Conservation (phyloP, 2,113 vertebrate genomes). For the Gobio gobio region DNA sequence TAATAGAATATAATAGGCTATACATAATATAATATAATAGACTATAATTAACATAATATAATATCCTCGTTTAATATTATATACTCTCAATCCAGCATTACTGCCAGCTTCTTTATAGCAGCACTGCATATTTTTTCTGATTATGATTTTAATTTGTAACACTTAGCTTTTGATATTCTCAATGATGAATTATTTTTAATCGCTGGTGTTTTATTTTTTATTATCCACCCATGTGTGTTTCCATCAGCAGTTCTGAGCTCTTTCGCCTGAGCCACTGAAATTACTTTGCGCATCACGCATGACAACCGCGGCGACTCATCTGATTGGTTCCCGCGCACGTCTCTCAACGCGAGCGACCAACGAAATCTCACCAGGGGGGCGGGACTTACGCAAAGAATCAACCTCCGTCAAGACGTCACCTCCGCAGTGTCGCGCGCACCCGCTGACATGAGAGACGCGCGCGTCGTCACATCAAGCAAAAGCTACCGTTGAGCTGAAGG, state of each 20-base stretch:
- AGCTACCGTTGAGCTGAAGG: constrained; percentile 65
- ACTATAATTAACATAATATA: neutral
- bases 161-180: neutral
- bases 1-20: no score
- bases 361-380: constrained; percentile 41
- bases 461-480: constrained; percentile 26
- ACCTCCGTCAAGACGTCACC: constrained; percentile 56
- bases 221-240: neutral
- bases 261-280: neutral
- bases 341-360: constrained; percentile 55
- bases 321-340: constrained; percentile 37
- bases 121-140: neutral
- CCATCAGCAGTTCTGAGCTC: neutral
- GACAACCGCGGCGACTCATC: neutral
- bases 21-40: no score
- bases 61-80: neutral
- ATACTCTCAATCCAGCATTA: neutral
- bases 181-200: no score
- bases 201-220: no score
- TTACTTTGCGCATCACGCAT: neutral
- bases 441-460: constrained; percentile 42
- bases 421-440: constrained; percentile 69
- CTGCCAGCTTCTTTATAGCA: neutral
- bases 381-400: neutral
- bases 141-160: neutral